These are phyloP conservation scores for Idaea dimidiata DNA, from an alignment of 2,888 invertebrate species.

Conservation along the genomic window DNA sequence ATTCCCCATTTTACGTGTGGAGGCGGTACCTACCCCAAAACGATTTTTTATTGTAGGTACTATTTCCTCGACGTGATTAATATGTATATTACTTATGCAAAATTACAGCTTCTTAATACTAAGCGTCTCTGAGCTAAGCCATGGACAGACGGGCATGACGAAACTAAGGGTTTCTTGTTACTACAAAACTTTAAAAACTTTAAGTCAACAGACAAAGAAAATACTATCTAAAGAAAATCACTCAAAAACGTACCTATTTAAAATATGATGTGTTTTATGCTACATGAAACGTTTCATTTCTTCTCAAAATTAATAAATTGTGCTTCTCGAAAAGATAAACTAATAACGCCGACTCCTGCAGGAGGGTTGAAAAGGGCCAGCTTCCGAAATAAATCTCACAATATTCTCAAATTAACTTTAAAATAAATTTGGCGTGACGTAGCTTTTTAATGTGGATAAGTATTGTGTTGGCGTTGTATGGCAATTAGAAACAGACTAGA, in stretches of 20 bases:
- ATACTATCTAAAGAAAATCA: neutral
- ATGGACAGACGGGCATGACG: no score
- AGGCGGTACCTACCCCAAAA: no score
- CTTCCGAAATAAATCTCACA: slow-evolving; percentile 13
- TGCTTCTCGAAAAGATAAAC: slow-evolving; percentile 11
- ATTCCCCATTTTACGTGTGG: no score
- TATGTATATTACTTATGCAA: no score
- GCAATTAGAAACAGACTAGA: slow-evolving; percentile 70
- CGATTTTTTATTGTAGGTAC: no score
- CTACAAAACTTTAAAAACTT: no score
- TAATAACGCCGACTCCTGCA: slow-evolving; percentile 6
- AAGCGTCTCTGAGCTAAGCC: no score
- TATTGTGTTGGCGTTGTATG: slow-evolving; percentile 40
- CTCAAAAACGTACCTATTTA: neutral
- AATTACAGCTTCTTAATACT: no score
- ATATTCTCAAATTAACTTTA: slow-evolving; percentile 44
- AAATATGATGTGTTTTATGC: slow-evolving; percentile 10
- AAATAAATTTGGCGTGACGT: slow-evolving; percentile 25
- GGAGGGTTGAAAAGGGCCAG: neutral
- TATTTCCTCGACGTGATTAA: no score
- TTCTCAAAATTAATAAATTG: slow-evolving; percentile 7
- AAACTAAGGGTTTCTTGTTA: no score
- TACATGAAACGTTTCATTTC: neutral
- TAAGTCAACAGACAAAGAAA: neutral
- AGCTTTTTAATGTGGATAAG: slow-evolving; percentile 42